These are phyloP conservation scores for Cecidostiba fungosa DNA, from an alignment of 2,888 invertebrate species.

Conservation along the genomic window DNA sequence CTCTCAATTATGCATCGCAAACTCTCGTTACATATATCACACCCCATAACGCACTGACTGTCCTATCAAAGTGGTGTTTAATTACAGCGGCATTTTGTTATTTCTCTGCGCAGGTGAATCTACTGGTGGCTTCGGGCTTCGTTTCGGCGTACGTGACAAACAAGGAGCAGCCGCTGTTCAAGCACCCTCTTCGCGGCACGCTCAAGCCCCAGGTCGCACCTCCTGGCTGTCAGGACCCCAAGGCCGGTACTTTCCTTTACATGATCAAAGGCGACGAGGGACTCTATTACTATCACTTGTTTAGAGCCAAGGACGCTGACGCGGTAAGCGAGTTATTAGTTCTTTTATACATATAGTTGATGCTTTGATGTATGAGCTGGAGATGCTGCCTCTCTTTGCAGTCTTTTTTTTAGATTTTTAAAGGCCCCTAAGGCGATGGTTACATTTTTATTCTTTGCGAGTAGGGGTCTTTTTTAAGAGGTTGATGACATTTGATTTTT, in stretches of 20 bases:
- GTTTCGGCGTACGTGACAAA: conserved; percentile 74
- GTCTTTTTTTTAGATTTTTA: background rate
- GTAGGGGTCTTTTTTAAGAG: too few relatives aligned
- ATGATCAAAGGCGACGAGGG: conserved; percentile 87
- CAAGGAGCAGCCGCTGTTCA: conserved; percentile 74
- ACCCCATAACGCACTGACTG: background rate
- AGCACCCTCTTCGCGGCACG: conserved; percentile 74
- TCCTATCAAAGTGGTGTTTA: background rate
- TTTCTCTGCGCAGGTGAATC: conserved; percentile 83
- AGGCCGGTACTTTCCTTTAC: conserved; percentile 85
- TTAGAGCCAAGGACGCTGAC: conserved; percentile 84
- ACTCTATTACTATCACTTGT: conserved; percentile 88
- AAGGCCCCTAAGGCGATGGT: background rate
- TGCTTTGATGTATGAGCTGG: background rate
- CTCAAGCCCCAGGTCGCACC: conserved; percentile 78
- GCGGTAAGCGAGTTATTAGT: conserved; percentile 84
- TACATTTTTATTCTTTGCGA: too few relatives aligned
- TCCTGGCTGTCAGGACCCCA: conserved; percentile 82
- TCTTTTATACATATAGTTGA: background rate
- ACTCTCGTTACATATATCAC: too few relatives aligned
- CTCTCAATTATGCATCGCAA: background rate
- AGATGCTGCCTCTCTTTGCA: background rate
- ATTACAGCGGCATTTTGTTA: background rate
- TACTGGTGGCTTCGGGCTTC: conserved; percentile 86
- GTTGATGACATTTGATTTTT: too few relatives aligned